These are phyloP conservation scores for Hypselothyrea guttata DNA, from an alignment of 2,888 invertebrate species.

Conservation along the genomic window DNA sequence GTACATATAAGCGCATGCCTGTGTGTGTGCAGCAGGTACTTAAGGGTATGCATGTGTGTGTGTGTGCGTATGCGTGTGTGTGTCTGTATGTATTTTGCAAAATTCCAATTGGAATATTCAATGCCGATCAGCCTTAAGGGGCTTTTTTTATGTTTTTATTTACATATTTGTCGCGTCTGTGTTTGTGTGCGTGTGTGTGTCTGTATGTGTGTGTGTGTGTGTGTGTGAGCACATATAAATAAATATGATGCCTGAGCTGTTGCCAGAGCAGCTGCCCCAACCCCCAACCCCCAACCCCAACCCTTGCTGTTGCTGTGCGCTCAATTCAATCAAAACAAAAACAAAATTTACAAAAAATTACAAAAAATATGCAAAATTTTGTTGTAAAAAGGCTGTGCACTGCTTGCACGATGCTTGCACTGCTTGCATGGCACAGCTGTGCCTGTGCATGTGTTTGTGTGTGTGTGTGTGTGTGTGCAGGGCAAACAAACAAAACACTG, in stretches of 20 bases:
- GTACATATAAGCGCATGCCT: no score
- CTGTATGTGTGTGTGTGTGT: conserved; percentile 1
- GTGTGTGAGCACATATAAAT: conserved; percentile 37
- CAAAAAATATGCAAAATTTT: no score
- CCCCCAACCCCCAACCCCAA: no score
- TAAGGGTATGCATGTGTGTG: conserved; percentile 38
- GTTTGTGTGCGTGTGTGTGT: conserved; percentile 16
- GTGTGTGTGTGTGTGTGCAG: conserved; percentile 1
- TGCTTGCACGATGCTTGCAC: no score
- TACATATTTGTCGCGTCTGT: conserved; percentile 46
- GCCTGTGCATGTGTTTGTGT: not conserved
- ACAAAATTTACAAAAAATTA: no score
- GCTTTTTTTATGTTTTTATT: conserved; percentile 64
- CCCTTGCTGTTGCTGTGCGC: conserved; percentile 43
- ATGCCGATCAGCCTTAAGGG: conserved; percentile 33
- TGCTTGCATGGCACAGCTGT: no score
- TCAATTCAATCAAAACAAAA: conserved; percentile 59
- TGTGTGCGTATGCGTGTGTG: conserved; percentile 26
- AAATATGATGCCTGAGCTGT: conserved; percentile 50
- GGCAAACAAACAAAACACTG: conserved; percentile 16
- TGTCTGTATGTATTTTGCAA: conserved; percentile 33
- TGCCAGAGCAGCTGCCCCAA: no score
- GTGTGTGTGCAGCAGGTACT: conserved; percentile 26
- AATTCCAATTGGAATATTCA: conserved; percentile 57
- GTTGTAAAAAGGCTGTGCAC: no score